Evolutionary conservation across 2,888 invertebrate species (phyloP).

Genomic region (Cylindroiulus punctatus): DNA sequence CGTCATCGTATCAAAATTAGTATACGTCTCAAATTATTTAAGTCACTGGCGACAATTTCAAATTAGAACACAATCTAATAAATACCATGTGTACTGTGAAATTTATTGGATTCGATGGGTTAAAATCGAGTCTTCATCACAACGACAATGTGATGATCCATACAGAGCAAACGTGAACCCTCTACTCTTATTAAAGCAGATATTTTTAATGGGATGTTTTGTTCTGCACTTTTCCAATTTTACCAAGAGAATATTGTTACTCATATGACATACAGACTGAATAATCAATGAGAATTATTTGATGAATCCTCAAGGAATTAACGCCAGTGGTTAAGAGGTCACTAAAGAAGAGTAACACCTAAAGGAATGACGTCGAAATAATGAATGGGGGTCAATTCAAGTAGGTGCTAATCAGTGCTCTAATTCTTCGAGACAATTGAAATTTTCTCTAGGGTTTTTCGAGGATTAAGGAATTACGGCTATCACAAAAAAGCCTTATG

Average conservation of each 20-base stretch:
- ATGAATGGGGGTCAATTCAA: background rate
- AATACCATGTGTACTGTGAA: too few species aligned
- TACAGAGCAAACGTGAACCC: too few species aligned
- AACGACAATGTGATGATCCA: too few species aligned
- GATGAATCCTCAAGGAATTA: background rate
- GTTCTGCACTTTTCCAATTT: too few species aligned
- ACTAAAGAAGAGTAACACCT: background rate
- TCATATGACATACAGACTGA: slow-evolving; percentile 8
- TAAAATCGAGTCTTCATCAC: too few species aligned
- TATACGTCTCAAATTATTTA: too few species aligned
- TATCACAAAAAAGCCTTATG: background rate
- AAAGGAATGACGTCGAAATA: background rate
- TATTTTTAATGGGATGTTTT: too few species aligned
- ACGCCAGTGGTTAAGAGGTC: background rate
- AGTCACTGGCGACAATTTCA: too few species aligned
- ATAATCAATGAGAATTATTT: background rate
- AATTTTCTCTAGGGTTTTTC: slow-evolving; percentile 13
- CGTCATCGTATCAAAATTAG: too few species aligned
- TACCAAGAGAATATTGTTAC: background rate
- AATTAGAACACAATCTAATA: too few species aligned
- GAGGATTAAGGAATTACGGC: background rate
- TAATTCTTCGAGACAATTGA: slow-evolving; percentile 26
- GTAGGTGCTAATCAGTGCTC: background rate
- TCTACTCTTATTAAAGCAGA: too few species aligned
- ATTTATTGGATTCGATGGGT: too few species aligned